Base-by-base conservation (phyloP, 2,797 vertebrate genomes). In the Vireo griseus region DNA sequence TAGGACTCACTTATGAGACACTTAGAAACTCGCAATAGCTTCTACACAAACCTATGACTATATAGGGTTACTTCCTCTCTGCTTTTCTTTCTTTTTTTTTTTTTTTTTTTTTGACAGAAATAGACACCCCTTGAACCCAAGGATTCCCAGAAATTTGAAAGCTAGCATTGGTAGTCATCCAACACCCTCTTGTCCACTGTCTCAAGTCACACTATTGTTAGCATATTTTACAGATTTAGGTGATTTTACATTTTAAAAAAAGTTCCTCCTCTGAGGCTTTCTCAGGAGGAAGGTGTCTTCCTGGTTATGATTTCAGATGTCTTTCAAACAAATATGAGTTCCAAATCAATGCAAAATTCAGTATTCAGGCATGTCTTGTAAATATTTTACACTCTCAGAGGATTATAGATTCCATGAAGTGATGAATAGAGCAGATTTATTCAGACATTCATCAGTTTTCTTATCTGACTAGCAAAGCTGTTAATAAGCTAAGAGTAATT, bases 291-390 rank as follows among this genome's bases (percentile, higher is more conserved):
- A 94, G 88, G 31, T 86, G 47, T 45, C 82, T 94, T 74, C 39
- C 72, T 95, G 18, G 17, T 86, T 93, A 62, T 73, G 82, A 94
- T 94, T 96, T 95, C 74, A 92, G 85, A 90, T 45, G 55, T 37
- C 67, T 94, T 89, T 94, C 88, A 95, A 85, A 63, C 26, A 88
- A 86, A 40, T 47, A 11, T 58, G 47, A 81, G 74, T 91, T 76
- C 48, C n/a, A 92, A 97, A 92, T 83, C 84, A 88, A 72, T 51
- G 57, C 50, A 93, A 94, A 90, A 91, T 79, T 89, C 59, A 88
- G 61, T 40, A 81, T 57, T 69, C 2, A 7, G 58, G 54, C 71
- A 92, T 57, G 37, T 61, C 84, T 44, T 88, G 55, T 85, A 62
- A 55, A 71, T 89, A 81, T 88, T 79, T 90, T n/a, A 67, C 45